Evolutionary conservation across 2,888 invertebrate species (phyloP).

Genomic region (Parnassius orleans): DNA sequence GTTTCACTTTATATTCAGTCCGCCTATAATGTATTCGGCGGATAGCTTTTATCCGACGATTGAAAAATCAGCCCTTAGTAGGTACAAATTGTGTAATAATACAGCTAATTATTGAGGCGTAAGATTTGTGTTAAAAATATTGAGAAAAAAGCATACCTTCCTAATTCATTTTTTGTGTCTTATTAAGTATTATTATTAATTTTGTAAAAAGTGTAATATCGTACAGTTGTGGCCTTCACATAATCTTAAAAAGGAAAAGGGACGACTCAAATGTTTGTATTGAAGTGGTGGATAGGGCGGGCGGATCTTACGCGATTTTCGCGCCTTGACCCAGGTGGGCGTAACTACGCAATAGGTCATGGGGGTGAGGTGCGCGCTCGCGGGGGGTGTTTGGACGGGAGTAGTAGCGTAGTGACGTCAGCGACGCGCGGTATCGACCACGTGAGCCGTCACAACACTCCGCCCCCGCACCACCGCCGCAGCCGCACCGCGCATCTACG

Average conservation of each 20-base stretch:
- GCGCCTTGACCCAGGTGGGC: conserved; percentile 78
- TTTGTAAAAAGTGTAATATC: no score
- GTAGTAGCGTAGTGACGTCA: conserved; percentile 81
- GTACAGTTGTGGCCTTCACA: no score
- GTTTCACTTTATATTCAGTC: no score
- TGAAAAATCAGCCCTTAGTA: no score
- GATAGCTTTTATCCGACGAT: no score
- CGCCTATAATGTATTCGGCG: no score
- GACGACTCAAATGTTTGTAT: conserved; percentile 6
- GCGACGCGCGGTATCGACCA: conserved; percentile 70
- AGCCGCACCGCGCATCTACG: conserved; percentile 57
- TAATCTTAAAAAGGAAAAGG: neutral
- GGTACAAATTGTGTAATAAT: no score
- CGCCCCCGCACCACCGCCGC: conserved; percentile 39
- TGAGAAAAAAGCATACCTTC: no score
- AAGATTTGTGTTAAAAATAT: no score
- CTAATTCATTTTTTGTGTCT: no score
- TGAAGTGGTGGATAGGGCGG: conserved; percentile 37
- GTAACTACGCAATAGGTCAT: conserved; percentile 73
- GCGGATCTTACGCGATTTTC: conserved; percentile 56
- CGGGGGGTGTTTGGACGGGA: conserved; percentile 72
- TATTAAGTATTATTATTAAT: no score
- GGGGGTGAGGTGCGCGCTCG: conserved; percentile 50
- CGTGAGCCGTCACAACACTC: conserved; percentile 72
- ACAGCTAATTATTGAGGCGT: no score